phyloP scores from a whole-genome alignment of 2,888 invertebrate genomes.

The Byasa hedistus region DNA sequence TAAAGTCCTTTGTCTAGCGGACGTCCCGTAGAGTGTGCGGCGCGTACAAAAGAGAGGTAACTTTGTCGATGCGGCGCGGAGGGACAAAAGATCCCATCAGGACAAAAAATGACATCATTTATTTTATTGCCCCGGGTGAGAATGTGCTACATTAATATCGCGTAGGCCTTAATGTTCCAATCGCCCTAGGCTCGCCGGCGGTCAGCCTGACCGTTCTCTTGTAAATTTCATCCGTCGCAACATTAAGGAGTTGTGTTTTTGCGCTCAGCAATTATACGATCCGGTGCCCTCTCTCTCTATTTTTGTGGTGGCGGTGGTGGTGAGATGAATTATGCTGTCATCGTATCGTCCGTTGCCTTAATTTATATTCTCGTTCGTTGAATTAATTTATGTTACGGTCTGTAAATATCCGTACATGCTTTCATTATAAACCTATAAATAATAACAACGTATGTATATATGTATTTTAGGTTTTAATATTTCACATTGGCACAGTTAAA shows the following conservation, averaged over 20 bases:
- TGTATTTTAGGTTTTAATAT: no score
- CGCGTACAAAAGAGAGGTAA: conserved; percentile 56
- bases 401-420: neutral
- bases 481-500: no score
- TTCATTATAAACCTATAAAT: conserved; percentile 1
- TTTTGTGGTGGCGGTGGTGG: conserved; percentile 14
- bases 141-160: conserved; percentile 76
- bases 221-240: conserved; percentile 39
- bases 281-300: conserved; percentile 4
- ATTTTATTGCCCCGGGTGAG: conserved; percentile 78
- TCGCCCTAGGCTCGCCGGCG: conserved; percentile 71
- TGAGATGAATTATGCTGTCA: conserved; percentile 13
- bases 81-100: conserved; percentile 66
- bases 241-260: conserved; percentile 34
- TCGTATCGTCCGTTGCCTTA: neutral
- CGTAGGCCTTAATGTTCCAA: conserved; percentile 70
- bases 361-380: conserved; percentile 1
- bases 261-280: conserved; percentile 32
- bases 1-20: conserved; percentile 71
- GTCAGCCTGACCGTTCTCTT: conserved; percentile 46
- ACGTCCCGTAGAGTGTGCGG: conserved; percentile 65
- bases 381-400: neutral
- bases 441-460: neutral
- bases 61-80: conserved; percentile 59
- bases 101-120: conserved; percentile 80